These are phyloP conservation scores for Clavelina lepadiformis DNA, from an alignment of 23 tunicate species.

Conservation along the genomic window DNA sequence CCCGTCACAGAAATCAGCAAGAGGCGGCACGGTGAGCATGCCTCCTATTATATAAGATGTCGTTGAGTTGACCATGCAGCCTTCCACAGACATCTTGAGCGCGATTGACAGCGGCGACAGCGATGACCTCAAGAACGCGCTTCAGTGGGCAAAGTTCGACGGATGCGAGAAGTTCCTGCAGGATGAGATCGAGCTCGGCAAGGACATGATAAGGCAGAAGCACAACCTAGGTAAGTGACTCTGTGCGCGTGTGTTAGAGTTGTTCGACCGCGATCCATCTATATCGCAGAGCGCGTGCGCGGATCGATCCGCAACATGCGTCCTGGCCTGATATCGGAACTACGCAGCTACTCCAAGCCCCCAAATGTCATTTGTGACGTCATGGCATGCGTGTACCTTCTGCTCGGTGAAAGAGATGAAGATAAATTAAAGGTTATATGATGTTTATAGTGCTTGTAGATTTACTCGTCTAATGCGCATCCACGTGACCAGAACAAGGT, in stretches of 20 bases:
- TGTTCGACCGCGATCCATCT: no score
- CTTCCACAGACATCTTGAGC: constrained; percentile 8
- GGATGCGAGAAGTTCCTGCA: constrained; percentile 8
- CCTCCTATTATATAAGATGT: no score
- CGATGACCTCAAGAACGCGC: constrained; percentile 37
- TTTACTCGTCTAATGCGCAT: no score
- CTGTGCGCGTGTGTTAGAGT: background rate
- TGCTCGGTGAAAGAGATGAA: constrained; percentile 25
- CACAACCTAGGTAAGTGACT: constrained; percentile 27
- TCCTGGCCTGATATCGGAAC: constrained; percentile 41
- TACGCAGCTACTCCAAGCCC: constrained; percentile 71
- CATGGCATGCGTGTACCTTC: constrained; percentile 79
- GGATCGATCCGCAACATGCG: constrained; percentile 11
- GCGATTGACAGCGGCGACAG: constrained; percentile 20
- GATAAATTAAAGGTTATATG: constrained; percentile 20
- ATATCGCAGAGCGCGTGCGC: constrained; percentile 11
- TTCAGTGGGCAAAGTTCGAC: constrained; percentile 47
- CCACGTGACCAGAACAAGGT: no score
- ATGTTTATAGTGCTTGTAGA: no score
- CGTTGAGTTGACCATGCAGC: no score
- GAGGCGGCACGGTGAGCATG: no score
- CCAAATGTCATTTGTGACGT: constrained; percentile 76
- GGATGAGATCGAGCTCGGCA: constrained; percentile 26
- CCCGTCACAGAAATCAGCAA: no score
- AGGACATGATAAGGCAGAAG: constrained; percentile 21